Percentiles rank a stretch among this genome's conserved stretches.
These are phyloP conservation scores for Drusus annulatus DNA, from an alignment of 1,140 invertebrate genomes.

Conservation along the genomic window DNA sequence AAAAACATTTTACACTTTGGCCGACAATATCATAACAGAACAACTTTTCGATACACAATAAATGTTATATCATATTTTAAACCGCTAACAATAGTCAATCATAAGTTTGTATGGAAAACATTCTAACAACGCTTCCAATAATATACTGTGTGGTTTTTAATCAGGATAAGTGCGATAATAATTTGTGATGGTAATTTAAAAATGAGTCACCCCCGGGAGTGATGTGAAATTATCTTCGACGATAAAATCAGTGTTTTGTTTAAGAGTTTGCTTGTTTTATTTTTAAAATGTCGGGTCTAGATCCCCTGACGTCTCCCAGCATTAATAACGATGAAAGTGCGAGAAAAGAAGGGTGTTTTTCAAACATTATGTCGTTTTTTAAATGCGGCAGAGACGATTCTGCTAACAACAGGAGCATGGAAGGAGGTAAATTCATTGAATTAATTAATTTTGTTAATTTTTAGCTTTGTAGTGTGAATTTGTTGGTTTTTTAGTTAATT, in stretches of 20 bases:
- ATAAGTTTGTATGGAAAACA: neutral
- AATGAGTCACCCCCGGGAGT: constrained; percentile 18
- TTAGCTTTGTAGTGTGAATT: constrained; percentile 1
- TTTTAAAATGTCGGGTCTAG: constrained; percentile 46
- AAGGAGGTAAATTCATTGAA: constrained; percentile 1
- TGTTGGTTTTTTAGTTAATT: neutral
- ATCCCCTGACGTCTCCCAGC: constrained; percentile 44
- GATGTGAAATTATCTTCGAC: neutral
- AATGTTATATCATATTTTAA: no score
- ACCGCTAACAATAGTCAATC: neutral
- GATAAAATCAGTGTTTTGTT: neutral
- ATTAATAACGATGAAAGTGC: constrained; percentile 44
- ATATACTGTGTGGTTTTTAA: neutral
- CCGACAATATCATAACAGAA: no score
- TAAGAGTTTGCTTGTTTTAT: neutral
- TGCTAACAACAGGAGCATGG: neutral
- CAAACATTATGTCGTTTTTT: constrained; percentile 21
- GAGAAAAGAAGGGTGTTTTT: constrained; percentile 6
- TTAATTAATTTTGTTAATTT: no score
- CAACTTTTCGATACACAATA: no score
- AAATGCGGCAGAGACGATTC: neutral
- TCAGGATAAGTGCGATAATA: neutral
- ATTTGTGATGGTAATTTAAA: neutral
- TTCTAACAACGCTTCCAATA: neutral
- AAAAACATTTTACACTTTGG: no score